These are phyloP conservation scores for Aptenodytes forsteri DNA, from an alignment of 2,113 vertebrate species.

Conservation along the genomic window DNA sequence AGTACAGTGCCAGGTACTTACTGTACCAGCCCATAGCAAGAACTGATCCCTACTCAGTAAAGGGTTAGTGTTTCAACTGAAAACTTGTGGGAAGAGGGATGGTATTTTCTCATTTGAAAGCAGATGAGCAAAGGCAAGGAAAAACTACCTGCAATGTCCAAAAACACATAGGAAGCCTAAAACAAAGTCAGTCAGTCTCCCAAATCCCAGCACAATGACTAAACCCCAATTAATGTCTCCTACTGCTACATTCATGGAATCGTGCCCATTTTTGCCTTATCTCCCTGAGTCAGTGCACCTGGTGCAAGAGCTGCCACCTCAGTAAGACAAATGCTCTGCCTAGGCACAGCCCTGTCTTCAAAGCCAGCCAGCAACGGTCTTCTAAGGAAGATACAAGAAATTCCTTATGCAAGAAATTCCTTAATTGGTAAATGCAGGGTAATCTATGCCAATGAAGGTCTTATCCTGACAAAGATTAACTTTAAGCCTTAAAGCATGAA, in stretches of 20 bases:
- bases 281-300: not conserved
- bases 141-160: not conserved
- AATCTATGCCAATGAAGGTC: not conserved
- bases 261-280: not conserved
- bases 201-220: not conserved
- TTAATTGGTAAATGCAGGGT: not conserved
- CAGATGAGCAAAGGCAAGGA: not conserved
- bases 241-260: not conserved
- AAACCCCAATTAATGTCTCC: not conserved
- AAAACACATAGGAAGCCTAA: not conserved
- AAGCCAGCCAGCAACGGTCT: not conserved
- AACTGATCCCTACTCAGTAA: not conserved
- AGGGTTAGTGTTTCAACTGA: not conserved
- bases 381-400: not conserved
- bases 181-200: not conserved
- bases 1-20: not conserved
- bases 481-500: not conserved
- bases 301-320: not conserved
- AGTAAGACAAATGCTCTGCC: not conserved
- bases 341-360: not conserved
- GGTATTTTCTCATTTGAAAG: not conserved
- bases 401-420: not conserved
- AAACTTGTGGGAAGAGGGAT: not conserved
- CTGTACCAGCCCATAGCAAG: not conserved
- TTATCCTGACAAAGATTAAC: not conserved